phyloP scores from a whole-genome alignment of 2,888 invertebrate species.

The Trimorus sp. region DNA sequence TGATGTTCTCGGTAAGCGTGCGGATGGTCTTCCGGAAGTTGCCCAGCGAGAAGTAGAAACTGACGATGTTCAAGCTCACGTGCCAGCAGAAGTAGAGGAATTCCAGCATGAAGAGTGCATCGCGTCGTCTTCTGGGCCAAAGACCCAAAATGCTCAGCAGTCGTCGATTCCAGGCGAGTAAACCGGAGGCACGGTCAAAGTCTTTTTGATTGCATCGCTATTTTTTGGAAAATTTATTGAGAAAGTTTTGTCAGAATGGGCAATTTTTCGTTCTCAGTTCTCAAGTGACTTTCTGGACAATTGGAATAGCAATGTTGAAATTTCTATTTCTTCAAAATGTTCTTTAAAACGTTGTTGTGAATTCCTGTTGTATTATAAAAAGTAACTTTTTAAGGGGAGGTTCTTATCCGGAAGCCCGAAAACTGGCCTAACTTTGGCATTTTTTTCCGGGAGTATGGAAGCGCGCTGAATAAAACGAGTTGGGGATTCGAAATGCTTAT shows the following conservation, averaged over 20 bases:
- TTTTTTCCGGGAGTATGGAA: conserved; percentile 3
- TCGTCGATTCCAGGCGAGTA: conserved; percentile 18
- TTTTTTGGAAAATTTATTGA: too few species aligned
- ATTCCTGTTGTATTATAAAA: too few species aligned
- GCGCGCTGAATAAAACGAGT: conserved; percentile 8
- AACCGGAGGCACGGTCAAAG: conserved; percentile 13
- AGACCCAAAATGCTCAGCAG: conserved; percentile 8
- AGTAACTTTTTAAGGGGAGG: neutral
- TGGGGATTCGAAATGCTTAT: neutral
- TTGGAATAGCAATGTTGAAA: too few species aligned
- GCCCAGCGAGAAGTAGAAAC: conserved; percentile 30
- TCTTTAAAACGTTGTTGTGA: too few species aligned
- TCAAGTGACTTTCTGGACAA: too few species aligned
- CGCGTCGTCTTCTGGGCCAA: conserved; percentile 26
- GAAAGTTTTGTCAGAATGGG: too few species aligned
- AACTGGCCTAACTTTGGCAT: conserved; percentile 1
- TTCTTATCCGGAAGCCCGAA: conserved; percentile 2
- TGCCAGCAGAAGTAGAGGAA: conserved; percentile 23
- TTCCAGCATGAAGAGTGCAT: conserved; percentile 6
- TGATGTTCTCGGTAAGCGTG: conserved; percentile 26
- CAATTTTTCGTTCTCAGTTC: too few species aligned
- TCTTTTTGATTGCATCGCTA: neutral
- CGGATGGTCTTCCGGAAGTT: conserved; percentile 22
- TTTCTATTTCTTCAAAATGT: too few species aligned
- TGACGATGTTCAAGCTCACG: conserved; percentile 4